Base-by-base conservation (phyloP, 2,113 vertebrate genomes). In the Scolopax mira region DNA sequence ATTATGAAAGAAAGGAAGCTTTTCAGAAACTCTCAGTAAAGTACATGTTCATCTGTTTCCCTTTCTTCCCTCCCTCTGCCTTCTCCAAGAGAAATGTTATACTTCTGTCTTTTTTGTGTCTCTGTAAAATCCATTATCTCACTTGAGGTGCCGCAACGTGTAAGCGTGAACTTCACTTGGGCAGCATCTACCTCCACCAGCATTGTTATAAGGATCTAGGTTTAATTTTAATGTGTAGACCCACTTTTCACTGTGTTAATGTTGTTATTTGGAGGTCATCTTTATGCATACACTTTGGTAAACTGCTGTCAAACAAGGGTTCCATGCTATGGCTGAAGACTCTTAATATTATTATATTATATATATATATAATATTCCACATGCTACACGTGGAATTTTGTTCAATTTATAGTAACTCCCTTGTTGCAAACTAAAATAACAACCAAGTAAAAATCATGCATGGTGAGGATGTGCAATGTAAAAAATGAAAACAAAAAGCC, bases 81-180 rank as follows among this genome's bases (percentile, higher is more conserved):
- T 18, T 48, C 17, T 21, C n/a, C 37, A 10, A 31, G 21, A 57
- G n/a, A 4, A 25, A 48, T n/a, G 15, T 64, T 27, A 2, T 2
- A 23, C 23, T 65, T 74, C 37, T 69, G 18, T 12, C 1, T 24
- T 49, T 70, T 48, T 2, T 39, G 17, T 60, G 15, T n/a, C 9
- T 70, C 11, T 46, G 33, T 37, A 21, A 37, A 86, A 75, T 49
- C 4, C 31, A 3, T 25, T 70, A 18, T 30, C 39, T 86, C 21
- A 10, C n/a, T 44, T 0, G 0, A 27, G 24, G 42, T 55, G 67
- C 58, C 65, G 72, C 18, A 42, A 11, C 6, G 2, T 8, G 10
- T 22, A 24, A 49, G 28, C 18, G 27, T 44, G 33, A 73, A 21
- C 13, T 58, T 85, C n/a, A 0, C 5, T 8, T 44, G 39, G 17